Evolutionary conservation across 2,888 invertebrate genomes (phyloP), one percentile per base, ranked within the genome.

Genomic region (Catocala sponsa): DNA sequence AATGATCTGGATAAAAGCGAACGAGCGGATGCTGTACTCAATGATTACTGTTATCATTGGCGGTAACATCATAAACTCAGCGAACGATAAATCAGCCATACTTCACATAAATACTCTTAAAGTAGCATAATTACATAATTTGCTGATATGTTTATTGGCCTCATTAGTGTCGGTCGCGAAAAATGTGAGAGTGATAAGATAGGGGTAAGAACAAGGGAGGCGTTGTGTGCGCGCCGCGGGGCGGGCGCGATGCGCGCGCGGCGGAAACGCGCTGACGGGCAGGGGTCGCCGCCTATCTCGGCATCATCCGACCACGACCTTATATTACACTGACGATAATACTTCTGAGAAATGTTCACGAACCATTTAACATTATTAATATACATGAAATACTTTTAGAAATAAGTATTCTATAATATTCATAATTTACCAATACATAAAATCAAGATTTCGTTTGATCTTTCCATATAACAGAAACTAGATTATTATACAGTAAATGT

Each of bases 181-280:
- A 77, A 91, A 90, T 91, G 87, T 85, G 85, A 88, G 88, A 89
- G 84, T 86, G 92, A 93, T 92, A 92, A 92, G 91, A 92, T 90
- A 91, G 85, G 86, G 86, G 81, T 83, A 70, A 73, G 80, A 84
- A 93, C 91, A 92, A 93, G 86, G 84, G 85, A 81, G 83, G 83
- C 83, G 80, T 83, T 91, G 90, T 91, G 70, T 68, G 54, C 32
- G 49, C 51, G 64, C 65, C 67, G 71, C 70, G 76, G 73, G 76
- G 56, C 62, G 51, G 56, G 51, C 68, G 67, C 68, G 72, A 70
- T 70, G 76, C 69, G 72, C 75, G 64, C 71, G 63, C 81, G 81
- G 80, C 84, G 87, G 87, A 86, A 81, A 78, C 80, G 67, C 55
- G 70, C 75, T 76, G 78, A 63, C 82, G 81, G 76, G 65, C 76